phyloP scores from a whole-genome alignment of 1,140 invertebrate genomes.

The Leguminivora glycinivorella region DNA sequence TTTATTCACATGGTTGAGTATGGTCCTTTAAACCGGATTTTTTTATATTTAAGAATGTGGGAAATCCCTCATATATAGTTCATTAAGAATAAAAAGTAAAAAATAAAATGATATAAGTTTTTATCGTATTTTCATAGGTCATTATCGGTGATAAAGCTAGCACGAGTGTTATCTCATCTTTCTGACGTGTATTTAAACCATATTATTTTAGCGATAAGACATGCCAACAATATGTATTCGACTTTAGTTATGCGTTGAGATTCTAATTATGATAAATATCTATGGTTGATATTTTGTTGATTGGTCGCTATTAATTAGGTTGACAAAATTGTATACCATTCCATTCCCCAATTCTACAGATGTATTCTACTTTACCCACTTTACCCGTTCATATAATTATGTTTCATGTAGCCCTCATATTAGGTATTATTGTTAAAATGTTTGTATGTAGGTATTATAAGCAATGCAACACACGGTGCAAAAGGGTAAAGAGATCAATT shows the following conservation, averaged over 20 bases:
- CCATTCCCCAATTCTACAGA: no score
- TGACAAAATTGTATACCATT: no score
- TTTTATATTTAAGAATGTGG: no score
- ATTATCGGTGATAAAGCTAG: background rate
- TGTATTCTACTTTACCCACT: no score
- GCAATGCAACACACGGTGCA: background rate
- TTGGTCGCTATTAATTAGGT: background rate
- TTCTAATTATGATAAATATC: background rate
- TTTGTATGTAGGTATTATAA: background rate
- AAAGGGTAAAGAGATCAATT: conserved; percentile 3
- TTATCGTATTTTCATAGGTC: conserved; percentile 22
- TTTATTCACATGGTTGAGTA: no score
- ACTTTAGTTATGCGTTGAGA: background rate
- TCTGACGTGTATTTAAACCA: conserved; percentile 7
- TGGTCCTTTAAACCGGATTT: conserved; percentile 11
- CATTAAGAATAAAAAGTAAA: background rate
- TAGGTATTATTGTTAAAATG: no score
- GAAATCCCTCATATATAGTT: no score
- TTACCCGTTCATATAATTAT: no score
- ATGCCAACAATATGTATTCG: background rate
- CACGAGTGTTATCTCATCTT: background rate
- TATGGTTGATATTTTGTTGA: background rate
- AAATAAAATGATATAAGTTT: background rate
- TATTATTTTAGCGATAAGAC: conserved; percentile 2
- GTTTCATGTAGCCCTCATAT: background rate